Base-by-base conservation (phyloP, 37 sponge, comb jelly and placozoan genomes). In the Mnemiopsis leidyi region DNA sequence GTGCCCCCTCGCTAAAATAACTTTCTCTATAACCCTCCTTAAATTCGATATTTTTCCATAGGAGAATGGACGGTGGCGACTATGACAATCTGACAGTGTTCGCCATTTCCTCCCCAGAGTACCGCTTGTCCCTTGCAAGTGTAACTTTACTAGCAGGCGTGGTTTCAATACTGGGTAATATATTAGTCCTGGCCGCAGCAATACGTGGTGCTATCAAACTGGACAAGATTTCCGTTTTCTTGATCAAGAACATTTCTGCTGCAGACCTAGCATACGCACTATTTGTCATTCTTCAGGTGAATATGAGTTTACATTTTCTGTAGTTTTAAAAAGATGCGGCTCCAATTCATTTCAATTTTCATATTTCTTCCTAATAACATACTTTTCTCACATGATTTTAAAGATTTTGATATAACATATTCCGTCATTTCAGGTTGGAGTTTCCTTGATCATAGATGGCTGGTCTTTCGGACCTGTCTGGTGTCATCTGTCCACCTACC, bases 391-490 rank as follows among this genome's bases (percentile, higher is more conserved):
- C 9, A 48, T 48, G 61, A 48, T 48, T 5, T 48, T 48, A 13
- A 48, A 5, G 61, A 48, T 48, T 48, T 48, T n/a, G n/a, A n/a
- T n/a, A n/a, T n/a, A n/a, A n/a, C n/a, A n/a, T n/a, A n/a, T n/a
- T n/a, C n/a, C n/a, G n/a, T n/a, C n/a, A 18, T 48, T 71, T 71
- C 75, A n/a, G 30, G 75, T 71, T 5, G 75, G 75, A 71, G 30
- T 71, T 3, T 71, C 75, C 5, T 18, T 71, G 3, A 29, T 28
- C 5, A 18, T 18, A 71, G 3, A 71, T 25, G 75, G 20, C 7
- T 71, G 75, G 75, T 28, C 5, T 13, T 71, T 23, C 30, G 75
- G 30, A 2, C 7, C 7, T 7, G 5, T n/a, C 2, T 5, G 2
- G 21, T 71, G 75, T 71, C 30, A 28, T 18, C 21, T 71, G 30